A percentile compares a stretch with the other conserved stretches of the same genome.
These are phyloP conservation scores for Oncorhynchus gorbuscha DNA, from an alignment of 2,113 vertebrate species.

Conservation along the genomic window DNA sequence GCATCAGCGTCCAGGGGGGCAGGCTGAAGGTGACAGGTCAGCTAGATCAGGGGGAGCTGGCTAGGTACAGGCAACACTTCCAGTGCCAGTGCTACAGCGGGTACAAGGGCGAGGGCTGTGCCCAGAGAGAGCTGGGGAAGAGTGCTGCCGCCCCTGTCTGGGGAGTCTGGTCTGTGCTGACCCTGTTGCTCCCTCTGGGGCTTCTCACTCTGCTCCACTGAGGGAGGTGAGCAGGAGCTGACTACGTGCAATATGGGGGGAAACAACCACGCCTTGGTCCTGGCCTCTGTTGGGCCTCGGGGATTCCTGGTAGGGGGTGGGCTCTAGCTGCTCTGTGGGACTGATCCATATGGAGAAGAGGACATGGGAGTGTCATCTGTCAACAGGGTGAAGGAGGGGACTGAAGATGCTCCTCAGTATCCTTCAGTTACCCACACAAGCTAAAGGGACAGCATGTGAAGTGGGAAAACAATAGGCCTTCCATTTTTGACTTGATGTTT, in stretches of 20 bases:
- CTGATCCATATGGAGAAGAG: not conserved
- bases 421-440: not conserved
- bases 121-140: conserved; percentile 48
- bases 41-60: conserved; percentile 55
- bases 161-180: conserved; percentile 45
- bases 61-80: conserved; percentile 71
- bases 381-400: not conserved
- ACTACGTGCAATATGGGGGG: not conserved
- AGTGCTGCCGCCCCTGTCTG: conserved; percentile 57
- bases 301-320: not conserved
- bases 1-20: conserved; percentile 56
- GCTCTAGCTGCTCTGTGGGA: not conserved
- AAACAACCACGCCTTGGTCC: not conserved
- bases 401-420: not conserved
- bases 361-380: not conserved
- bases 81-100: conserved; percentile 86
- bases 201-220: conserved; percentile 64
- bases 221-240: conserved; percentile 35
- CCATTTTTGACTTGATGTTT: not conserved
- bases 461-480: not conserved
- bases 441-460: not conserved
- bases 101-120: conserved; percentile 75
- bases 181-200: conserved; percentile 63
- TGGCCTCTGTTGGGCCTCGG: conserved; percentile 19
- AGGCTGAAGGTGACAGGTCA: conserved; percentile 57